Evolutionary conservation across 2,888 invertebrate genomes (phyloP).

Genomic region (Megamerina dolium): DNA sequence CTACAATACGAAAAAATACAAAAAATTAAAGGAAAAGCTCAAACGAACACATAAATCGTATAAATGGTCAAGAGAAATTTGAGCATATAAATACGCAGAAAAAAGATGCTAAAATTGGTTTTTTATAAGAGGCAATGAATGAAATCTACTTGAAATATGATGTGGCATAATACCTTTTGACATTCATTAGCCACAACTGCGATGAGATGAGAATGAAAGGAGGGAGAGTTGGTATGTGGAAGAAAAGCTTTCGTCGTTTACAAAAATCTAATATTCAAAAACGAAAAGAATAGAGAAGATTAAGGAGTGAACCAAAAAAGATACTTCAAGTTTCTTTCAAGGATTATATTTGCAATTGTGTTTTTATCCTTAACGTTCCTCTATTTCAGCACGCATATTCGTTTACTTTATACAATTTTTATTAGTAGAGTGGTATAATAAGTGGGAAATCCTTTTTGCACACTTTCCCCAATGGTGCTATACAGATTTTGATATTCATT

Average conservation of each 20-base stretch:
- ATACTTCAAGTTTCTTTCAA: background rate
- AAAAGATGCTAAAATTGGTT: background rate
- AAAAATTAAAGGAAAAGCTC: background rate
- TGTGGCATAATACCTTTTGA: conserved; percentile 26
- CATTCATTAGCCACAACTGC: conserved; percentile 30
- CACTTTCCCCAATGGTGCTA: no score
- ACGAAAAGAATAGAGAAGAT: background rate
- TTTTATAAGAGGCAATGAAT: no score
- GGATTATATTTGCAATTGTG: conserved; percentile 22
- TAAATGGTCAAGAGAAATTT: background rate
- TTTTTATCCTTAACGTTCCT: no score
- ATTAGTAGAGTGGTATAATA: no score
- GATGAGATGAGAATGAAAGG: background rate
- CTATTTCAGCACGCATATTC: no score
- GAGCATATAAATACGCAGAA: conserved; percentile 12
- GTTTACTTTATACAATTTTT: no score
- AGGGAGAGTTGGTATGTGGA: background rate
- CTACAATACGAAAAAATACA: no score
- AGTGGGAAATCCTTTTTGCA: no score
- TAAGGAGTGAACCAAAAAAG: background rate
- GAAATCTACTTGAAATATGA: conserved; percentile 5
- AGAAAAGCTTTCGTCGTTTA: background rate
- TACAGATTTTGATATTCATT: conserved; percentile 14
- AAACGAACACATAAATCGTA: background rate
- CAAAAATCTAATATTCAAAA: background rate